Evolutionary conservation across 2,888 invertebrate genomes (phyloP), one percentile per base, ranked within the genome.

Genomic region (Idaea straminata): DNA sequence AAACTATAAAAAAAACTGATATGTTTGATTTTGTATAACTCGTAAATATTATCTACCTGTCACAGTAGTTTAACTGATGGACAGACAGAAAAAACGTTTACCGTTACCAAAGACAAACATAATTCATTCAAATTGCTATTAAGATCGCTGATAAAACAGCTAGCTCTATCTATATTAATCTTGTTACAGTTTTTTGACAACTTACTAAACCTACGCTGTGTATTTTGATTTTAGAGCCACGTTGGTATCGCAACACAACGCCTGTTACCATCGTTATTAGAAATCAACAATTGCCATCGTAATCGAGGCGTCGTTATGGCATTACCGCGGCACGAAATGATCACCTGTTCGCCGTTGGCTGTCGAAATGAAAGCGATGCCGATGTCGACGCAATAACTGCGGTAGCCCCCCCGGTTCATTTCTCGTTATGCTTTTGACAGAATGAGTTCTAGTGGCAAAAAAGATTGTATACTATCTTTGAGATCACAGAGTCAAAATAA

Each of bases 1-100:
- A 25, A 47, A 47, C 13, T 47, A 47, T 47, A 10, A 47, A 47
- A 10, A 47, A 47, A 25, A 2, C 25, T 25, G 25, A 25, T 25
- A 25, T 4, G 47, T 47, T 36, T 5, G 10, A 10, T 36, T 36
- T 36, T 36, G 4, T 47, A 13, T 47, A 13, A 47, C 7, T 13
- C 10, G 47, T 47, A 47, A 47, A 47, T 13, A 25, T 25, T 25
- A 47, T 47, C 47, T 47, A 47, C 47, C 13, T 47, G 47, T 13
- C 10, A 47, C 47, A 47, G 47, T 47, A 47, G 13, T 13, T 47
- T 13, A 10, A 13, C 13, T 47, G 47, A 47, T 47, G 10, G 47
- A 47, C 47, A 47, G 47, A 47, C 47, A 47, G 74, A 78, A 79
- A 79, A 79, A 78, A 77, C 47, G 47, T 47, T 47, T 47, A 47